phyloP scores from a whole-genome alignment of 2,797 vertebrate genomes.

The Echeneis naucrates region DNA sequence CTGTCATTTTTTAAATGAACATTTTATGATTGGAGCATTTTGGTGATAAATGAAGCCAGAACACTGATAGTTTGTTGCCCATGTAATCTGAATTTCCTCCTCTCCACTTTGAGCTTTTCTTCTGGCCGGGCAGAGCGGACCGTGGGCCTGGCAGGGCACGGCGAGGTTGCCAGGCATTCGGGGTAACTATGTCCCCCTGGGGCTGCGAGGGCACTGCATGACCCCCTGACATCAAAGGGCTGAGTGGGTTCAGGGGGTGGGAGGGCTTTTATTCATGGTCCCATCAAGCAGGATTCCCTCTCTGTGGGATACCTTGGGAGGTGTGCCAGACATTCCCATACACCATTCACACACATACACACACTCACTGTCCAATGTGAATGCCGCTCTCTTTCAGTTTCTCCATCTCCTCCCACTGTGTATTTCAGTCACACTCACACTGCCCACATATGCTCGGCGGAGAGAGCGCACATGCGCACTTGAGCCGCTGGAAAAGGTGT shows the following conservation, averaged over 20 bases:
- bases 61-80: neutral
- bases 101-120: slow-evolving; percentile 25
- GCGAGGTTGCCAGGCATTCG: slow-evolving; percentile 73
- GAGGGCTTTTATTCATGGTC: slow-evolving; percentile 73
- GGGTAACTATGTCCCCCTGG: slow-evolving; percentile 68
- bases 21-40: neutral
- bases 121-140: slow-evolving; percentile 26
- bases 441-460: slow-evolving; percentile 36
- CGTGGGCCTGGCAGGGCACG: slow-evolving; percentile 36
- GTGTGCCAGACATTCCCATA: slow-evolving; percentile 72
- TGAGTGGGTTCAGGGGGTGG: slow-evolving; percentile 68
- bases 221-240: slow-evolving; percentile 79
- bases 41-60: neutral
- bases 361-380: slow-evolving; percentile 40
- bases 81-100: slow-evolving; percentile 35
- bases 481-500: neutral
- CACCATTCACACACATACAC: slow-evolving; percentile 39
- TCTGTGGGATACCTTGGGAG: slow-evolving; percentile 73
- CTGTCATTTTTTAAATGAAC: neutral
- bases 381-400: slow-evolving; percentile 30
- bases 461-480: slow-evolving; percentile 12
- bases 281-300: slow-evolving; percentile 77
- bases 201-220: slow-evolving; percentile 58
- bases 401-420: slow-evolving; percentile 19
- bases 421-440: slow-evolving; percentile 46